Percentiles rank a stretch among this genome's conserved stretches.
These are phyloP conservation scores for Clepsis dumicolana DNA, from an alignment of 2,888 invertebrate genomes.

Conservation along the genomic window DNA sequence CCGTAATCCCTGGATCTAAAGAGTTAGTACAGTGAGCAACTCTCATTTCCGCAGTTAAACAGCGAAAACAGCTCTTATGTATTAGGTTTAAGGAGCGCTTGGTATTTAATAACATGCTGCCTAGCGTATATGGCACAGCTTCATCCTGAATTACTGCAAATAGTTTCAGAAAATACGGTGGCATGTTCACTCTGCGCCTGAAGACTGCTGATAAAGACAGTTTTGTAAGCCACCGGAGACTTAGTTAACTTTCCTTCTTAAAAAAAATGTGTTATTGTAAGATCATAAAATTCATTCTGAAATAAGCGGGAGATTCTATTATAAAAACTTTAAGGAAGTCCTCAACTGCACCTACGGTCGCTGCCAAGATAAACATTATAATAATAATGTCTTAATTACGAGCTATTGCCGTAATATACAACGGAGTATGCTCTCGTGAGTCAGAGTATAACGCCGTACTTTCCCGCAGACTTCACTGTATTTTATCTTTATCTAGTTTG, in stretches of 20 bases:
- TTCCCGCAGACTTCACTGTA: constrained; percentile 64
- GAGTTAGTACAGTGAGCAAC: constrained; percentile 51
- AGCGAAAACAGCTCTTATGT: constrained; percentile 11
- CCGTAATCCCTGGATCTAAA: constrained; percentile 58
- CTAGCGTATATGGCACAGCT: constrained; percentile 14
- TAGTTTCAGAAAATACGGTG: constrained; percentile 53
- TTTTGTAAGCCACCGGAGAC: constrained; percentile 25
- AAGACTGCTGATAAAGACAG: constrained; percentile 32
- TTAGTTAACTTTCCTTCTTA: not conserved
- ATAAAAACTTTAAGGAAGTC: not conserved
- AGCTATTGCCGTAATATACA: constrained; percentile 11
- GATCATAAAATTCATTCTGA: not conserved
- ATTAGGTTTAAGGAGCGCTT: constrained; percentile 1
- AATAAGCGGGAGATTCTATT: not conserved
- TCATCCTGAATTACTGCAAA: constrained; percentile 62
- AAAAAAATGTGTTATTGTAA: not conserved
- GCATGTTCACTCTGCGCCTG: constrained; percentile 26
- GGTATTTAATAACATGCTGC: not conserved
- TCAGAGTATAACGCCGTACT: constrained; percentile 52
- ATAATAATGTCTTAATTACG: constrained; percentile 35
- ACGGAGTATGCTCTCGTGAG: constrained; percentile 51
- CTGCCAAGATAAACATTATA: constrained; percentile 38
- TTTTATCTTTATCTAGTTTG: constrained; percentile 70
- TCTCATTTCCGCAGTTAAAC: not conserved
- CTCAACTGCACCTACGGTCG: not conserved